Evolutionary conservation across 2,888 invertebrate genomes (phyloP).

Genomic region (Marasmarcha lunaedactyla): DNA sequence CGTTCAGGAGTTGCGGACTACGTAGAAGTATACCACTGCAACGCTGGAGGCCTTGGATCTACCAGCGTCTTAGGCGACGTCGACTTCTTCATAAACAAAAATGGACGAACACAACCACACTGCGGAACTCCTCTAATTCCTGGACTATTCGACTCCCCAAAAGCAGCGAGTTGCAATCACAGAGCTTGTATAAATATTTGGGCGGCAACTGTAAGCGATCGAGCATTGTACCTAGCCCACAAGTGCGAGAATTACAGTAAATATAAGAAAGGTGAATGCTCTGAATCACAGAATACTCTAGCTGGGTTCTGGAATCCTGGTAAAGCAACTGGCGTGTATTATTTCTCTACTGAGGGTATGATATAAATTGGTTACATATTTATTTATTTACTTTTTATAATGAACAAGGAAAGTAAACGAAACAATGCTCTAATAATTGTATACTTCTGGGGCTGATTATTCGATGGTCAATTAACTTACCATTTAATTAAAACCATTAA

Average conservation of each 20-base stretch:
- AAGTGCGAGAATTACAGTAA: conserved; percentile 42
- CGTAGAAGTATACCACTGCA: conserved; percentile 73
- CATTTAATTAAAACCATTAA: no score
- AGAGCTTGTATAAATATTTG: conserved; percentile 44
- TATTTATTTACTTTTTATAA: no score
- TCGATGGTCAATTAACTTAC: no score
- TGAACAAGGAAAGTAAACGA: no score
- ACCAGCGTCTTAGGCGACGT: conserved; percentile 61
- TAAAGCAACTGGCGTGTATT: conserved; percentile 44
- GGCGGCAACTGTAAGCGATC: conserved; percentile 40
- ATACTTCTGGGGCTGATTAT: no score
- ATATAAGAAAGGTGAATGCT: conserved; percentile 36
- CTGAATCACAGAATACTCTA: conserved; percentile 28
- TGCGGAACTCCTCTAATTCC: conserved; percentile 50
- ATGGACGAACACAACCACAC: conserved; percentile 67
- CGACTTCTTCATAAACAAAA: conserved; percentile 72
- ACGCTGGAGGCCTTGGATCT: conserved; percentile 63
- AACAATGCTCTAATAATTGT: no score
- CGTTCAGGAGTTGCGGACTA: conserved; percentile 67
- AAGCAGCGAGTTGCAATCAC: conserved; percentile 52
- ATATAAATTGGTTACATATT: no score
- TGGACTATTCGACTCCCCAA: conserved; percentile 39
- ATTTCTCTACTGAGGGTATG: conserved; percentile 42
- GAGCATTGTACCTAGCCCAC: conserved; percentile 36
- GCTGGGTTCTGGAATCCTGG: conserved; percentile 54